Percentiles rank a stretch among this genome's conserved stretches.
phyloP scores from a whole-genome alignment of 1,140 invertebrate genomes.

The Plutomurus gul region DNA sequence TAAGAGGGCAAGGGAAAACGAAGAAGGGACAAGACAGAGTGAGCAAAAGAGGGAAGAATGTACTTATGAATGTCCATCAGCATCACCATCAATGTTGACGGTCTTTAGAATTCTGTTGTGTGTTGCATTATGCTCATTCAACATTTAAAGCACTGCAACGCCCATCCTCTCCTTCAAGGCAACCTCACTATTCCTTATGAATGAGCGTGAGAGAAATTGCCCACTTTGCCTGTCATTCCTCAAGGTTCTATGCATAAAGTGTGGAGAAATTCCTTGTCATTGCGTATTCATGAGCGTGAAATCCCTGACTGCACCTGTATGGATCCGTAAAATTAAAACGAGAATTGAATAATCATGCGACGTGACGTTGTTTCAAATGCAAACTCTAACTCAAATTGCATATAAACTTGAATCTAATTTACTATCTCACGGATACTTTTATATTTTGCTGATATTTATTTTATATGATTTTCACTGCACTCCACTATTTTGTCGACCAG shows the following conservation, averaged over 20 bases:
- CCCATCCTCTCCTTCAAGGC: not conserved
- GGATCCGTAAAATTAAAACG: no score
- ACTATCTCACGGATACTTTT: no score
- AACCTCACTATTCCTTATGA: conserved; percentile 5
- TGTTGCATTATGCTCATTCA: conserved; percentile 27
- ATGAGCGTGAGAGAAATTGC: not conserved
- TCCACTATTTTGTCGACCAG: no score
- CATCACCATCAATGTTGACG: conserved; percentile 6
- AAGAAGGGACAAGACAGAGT: not conserved
- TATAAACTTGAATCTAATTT: no score
- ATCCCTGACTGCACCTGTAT: not conserved
- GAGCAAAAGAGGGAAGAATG: conserved; percentile 1
- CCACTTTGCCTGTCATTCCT: not conserved
- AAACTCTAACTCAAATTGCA: no score
- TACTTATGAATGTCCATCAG: conserved; percentile 20
- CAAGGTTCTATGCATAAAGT: not conserved
- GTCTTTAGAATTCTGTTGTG: not conserved
- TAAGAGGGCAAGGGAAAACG: not conserved
- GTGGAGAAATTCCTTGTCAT: not conserved
- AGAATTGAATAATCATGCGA: no score
- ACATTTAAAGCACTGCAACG: conserved; percentile 26
- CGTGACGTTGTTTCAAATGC: no score
- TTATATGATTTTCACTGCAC: no score
- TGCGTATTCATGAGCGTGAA: not conserved
- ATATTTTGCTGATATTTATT: no score